Conservation (phyloP, 2,797 vertebrate genomes). For the Acestrorhynchus altus region DNA sequence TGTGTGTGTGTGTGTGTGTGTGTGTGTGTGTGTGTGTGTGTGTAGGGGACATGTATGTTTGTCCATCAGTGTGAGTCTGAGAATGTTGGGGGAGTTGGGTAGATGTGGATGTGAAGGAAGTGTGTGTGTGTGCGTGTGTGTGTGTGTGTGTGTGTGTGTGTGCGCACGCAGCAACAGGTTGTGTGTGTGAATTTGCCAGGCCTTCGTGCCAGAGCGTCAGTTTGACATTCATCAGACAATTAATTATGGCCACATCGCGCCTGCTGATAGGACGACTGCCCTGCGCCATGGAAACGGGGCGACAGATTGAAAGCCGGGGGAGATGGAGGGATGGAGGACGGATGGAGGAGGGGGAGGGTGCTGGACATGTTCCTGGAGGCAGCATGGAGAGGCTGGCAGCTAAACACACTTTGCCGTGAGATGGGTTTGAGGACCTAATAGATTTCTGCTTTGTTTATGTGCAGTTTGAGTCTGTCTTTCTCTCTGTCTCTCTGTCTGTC, state of each 20-base stretch:
- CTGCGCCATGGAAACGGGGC: slow-evolving; percentile 41
- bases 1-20: not conserved
- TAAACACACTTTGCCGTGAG: not conserved
- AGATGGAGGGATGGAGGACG: not conserved
- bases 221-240: slow-evolving; percentile 63
- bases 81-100: slow-evolving; percentile 27
- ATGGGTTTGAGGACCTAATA: not conserved
- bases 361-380: slow-evolving; percentile 31
- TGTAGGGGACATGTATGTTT: not conserved
- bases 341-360: not conserved
- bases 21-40: too few relatives aligned
- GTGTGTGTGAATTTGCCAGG: not conserved
- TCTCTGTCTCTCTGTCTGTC: too few relatives aligned
- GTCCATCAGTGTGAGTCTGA: not conserved
- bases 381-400: slow-evolving; percentile 49
- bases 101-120: not conserved
- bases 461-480: too few relatives aligned
- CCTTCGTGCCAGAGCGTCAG: slow-evolving; percentile 53
- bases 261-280: slow-evolving; percentile 46
- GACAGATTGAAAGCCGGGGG: slow-evolving; percentile 40
- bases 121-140: slow-evolving; percentile 27
- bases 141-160: slow-evolving; percentile 13
- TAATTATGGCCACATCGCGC: slow-evolving; percentile 62
- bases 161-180: slow-evolving; percentile 28
- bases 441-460: not conserved